Evolutionary conservation across 2,888 invertebrate genomes (phyloP).

Genomic region (Coelopa pilipes): DNA sequence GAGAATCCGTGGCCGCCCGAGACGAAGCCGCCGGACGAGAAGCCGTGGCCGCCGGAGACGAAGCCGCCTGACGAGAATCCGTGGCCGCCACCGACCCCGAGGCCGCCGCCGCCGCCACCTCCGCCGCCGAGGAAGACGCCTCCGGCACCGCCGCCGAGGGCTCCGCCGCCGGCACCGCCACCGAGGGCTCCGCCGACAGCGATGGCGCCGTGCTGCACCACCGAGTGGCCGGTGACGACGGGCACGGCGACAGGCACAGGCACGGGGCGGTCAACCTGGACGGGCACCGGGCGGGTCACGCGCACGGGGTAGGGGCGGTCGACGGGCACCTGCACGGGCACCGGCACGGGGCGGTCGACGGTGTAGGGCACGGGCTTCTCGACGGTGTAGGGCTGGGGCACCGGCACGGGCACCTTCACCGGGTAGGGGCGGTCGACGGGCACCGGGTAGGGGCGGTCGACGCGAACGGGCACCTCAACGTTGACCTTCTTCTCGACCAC

Average conservation of each 20-base stretch:
- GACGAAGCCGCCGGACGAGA: constrained; percentile 40
- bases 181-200: constrained; percentile 50
- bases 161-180: constrained; percentile 45
- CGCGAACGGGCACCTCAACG: constrained; percentile 73
- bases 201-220: constrained; percentile 58
- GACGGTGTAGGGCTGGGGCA: constrained; percentile 84
- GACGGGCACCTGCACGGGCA: constrained; percentile 73
- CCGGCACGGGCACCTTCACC: constrained; percentile 80
- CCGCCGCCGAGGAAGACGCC: constrained; percentile 27
- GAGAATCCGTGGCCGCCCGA: constrained; percentile 31
- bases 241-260: constrained; percentile 74
- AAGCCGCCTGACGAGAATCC: constrained; percentile 40
- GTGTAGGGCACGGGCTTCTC: constrained; percentile 80
- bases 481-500: constrained; percentile 82
- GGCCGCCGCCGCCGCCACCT: constrained; percentile 40
- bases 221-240: constrained; percentile 57
- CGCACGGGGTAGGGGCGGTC: constrained; percentile 83
- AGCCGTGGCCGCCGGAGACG: constrained; percentile 30
- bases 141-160: constrained; percentile 43
- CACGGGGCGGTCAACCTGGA: constrained; percentile 81
- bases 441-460: constrained; percentile 75
- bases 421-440: constrained; percentile 82
- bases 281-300: constrained; percentile 69
- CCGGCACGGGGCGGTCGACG: constrained; percentile 80
- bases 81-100: constrained; percentile 41